phyloP scores from a whole-genome alignment of 2,797 vertebrate genomes.

The Pogoniulus pusillus region DNA sequence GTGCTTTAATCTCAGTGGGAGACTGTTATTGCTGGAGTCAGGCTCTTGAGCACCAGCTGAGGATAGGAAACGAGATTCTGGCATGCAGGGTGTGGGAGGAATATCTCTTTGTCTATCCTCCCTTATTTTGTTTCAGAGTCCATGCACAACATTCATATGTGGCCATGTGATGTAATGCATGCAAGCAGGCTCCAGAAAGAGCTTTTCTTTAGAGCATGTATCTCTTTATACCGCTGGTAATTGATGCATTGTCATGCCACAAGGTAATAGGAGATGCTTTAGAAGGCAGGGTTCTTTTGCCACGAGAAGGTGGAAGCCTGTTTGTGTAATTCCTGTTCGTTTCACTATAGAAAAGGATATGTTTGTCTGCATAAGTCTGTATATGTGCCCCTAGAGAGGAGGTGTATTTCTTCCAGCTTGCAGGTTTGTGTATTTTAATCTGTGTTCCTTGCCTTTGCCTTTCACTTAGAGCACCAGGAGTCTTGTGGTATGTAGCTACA shows the following conservation, averaged over 20 bases:
- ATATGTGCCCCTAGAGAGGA: not conserved
- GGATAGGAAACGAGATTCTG: slow-evolving; percentile 70
- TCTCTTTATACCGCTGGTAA: not conserved
- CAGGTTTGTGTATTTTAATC: not conserved
- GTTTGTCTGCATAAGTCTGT: not conserved
- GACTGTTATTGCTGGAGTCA: slow-evolving; percentile 73
- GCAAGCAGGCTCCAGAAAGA: slow-evolving; percentile 28
- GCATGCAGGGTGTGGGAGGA: slow-evolving; percentile 59
- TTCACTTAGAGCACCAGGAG: not conserved
- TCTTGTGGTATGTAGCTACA: not conserved
- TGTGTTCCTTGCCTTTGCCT: not conserved
- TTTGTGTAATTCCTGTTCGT: not conserved
- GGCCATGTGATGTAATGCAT: slow-evolving; percentile 27
- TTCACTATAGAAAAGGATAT: not conserved
- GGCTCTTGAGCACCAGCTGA: slow-evolving; percentile 67
- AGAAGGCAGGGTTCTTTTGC: not conserved
- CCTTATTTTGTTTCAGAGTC: slow-evolving; percentile 61
- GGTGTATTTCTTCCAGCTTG: not conserved
- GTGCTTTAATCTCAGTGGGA: slow-evolving; percentile 74
- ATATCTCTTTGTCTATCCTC: slow-evolving; percentile 60
- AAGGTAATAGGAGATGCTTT: not conserved
- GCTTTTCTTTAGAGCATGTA: not conserved
- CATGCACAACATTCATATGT: slow-evolving; percentile 55
- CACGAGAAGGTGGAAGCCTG: not conserved
- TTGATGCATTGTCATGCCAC: not conserved